Conservation (phyloP, 2,113 vertebrate species). For the Triplophysa rosa region DNA sequence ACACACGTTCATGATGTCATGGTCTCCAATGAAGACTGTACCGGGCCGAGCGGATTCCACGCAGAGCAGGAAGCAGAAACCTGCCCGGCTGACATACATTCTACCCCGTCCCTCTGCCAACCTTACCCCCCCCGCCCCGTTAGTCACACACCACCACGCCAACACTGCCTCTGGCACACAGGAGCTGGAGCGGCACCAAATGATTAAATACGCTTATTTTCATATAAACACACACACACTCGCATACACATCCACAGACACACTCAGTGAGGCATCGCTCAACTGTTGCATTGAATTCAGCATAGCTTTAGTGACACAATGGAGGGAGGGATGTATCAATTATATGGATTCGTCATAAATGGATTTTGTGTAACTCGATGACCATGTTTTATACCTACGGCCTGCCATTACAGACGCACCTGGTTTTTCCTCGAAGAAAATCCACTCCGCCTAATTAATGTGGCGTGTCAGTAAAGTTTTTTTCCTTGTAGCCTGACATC, state of each 20-base stretch:
- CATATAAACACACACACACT: slow-evolving; percentile 30
- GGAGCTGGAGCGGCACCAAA: slow-evolving; percentile 43
- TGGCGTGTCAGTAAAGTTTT: slow-evolving; percentile 23
- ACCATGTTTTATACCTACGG: slow-evolving; percentile 5
- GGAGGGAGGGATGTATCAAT: slow-evolving; percentile 1
- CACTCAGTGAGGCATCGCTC: neutral
- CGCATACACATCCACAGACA: slow-evolving; percentile 18
- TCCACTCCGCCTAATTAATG: slow-evolving; percentile 14
- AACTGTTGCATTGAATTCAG: neutral
- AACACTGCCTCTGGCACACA: slow-evolving; percentile 42
- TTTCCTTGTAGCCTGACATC: slow-evolving; percentile 38
- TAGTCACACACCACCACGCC: slow-evolving; percentile 43
- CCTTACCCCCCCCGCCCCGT: neutral
- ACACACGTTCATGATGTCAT: slow-evolving; percentile 8
- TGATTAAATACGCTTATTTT: slow-evolving; percentile 46
- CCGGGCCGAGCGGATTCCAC: slow-evolving; percentile 6
- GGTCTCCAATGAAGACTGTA: slow-evolving; percentile 7
- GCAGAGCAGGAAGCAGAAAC: slow-evolving; percentile 35
- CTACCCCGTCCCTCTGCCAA: neutral
- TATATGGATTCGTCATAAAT: slow-evolving; percentile 34
- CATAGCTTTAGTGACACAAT: slow-evolving; percentile 7
- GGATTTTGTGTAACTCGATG: slow-evolving; percentile 13
- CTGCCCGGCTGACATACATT: slow-evolving; percentile 36
- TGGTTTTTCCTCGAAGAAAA: slow-evolving; percentile 10
- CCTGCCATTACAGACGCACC: slow-evolving; percentile 21